These are phyloP conservation scores for Dicentrarchus labrax DNA, from an alignment of 2,113 vertebrate genomes.

Conservation along the genomic window DNA sequence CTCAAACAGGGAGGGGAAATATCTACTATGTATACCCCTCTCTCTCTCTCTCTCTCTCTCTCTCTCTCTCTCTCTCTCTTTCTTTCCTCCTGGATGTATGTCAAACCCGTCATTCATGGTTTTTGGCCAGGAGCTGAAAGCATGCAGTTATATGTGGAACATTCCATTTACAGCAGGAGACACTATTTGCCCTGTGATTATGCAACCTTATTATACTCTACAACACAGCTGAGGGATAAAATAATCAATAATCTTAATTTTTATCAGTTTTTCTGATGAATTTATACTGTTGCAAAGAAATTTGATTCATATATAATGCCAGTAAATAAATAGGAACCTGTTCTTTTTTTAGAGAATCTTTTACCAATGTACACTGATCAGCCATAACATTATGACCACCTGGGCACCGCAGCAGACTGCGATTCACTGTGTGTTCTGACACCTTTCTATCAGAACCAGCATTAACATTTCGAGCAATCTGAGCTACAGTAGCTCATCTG, in stretches of 20 bases:
- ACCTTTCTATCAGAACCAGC: too few species aligned
- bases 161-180: slow-evolving; percentile 67
- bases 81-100: slow-evolving; percentile 60
- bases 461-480: too few species aligned
- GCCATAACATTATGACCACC: too few species aligned
- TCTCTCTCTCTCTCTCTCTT: slow-evolving; percentile 6
- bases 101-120: slow-evolving; percentile 60
- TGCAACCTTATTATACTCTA: slow-evolving; percentile 33
- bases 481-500: too few species aligned
- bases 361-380: neutral
- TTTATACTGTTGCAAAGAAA: neutral
- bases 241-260: neutral
- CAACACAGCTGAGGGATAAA: slow-evolving; percentile 41
- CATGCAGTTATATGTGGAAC: slow-evolving; percentile 67
- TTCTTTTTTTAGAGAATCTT: neutral
- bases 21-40: neutral
- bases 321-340: neutral
- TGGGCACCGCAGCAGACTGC: too few species aligned
- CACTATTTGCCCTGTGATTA: slow-evolving; percentile 61
- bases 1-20: slow-evolving; percentile 7
- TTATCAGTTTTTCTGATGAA: neutral
- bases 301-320: neutral
- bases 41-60: too few species aligned
- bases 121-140: slow-evolving; percentile 60
- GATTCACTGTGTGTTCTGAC: too few species aligned